Evolutionary conservation across 2,888 invertebrate genomes (phyloP), one percentile per base, ranked within the genome.

Genomic region (Callinectes sapidus): DNA sequence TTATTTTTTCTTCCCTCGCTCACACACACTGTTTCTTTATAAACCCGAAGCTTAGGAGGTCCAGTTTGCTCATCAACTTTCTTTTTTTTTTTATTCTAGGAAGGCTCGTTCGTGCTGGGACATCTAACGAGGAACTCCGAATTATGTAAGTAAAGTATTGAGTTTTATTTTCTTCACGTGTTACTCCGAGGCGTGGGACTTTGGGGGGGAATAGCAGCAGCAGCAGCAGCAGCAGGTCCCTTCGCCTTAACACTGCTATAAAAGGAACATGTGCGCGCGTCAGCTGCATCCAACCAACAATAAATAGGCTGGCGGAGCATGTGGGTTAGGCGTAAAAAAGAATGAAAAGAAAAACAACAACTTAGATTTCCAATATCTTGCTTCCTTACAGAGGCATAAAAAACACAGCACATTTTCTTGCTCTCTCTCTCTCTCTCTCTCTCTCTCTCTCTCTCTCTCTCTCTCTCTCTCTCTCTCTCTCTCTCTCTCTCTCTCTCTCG

Each of bases 371-470:
- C 81, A 81, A 81, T 81, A 81, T 81, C 81, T 35, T 81, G 13
- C 81, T 13, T 16, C 35, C 81, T 13, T 35, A 35, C 5, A 32
- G 81, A 81, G 35, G 35, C 18, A 35, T 35, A 87, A 48, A 86
- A 87, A n/a, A 54, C 28, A 55, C 54, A 48, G 14, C n/a, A 28
- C n/a, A 87, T 55, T 23, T 39, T 54, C 14, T 16, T 13, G 0
- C 23, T 88, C n/a, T 55, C 55, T 87, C 48, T 54, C 55, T 32
- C 35, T 54, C 23, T 54, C 55, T n/a, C 42, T 88, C 23, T 87
- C 55, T n/a, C 55, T 87, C 87, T n/a, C 55, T n/a, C 55, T 87
- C n/a, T n/a, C 55, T 81, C 81, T 81, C 35, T 81, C 81, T 81
- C 81, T 81, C 81, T 81, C 81, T 48, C 55, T 87, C 48, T 87